phyloP scores from a whole-genome alignment of 2,888 invertebrate species.

The Athalia circularis region DNA sequence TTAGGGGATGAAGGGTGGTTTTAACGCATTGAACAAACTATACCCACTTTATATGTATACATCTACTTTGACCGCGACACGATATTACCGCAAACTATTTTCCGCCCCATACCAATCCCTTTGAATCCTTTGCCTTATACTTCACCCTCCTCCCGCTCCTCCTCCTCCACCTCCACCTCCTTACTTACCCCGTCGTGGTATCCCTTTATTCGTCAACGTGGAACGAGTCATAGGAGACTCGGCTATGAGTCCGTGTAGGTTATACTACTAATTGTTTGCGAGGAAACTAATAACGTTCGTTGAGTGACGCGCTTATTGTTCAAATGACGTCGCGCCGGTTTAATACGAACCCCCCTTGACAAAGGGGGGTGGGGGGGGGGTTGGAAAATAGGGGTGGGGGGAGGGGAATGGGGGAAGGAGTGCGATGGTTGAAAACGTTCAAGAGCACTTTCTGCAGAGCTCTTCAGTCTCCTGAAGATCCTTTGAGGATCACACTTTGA shows the following conservation, averaged over 20 bases:
- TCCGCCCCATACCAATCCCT: neutral
- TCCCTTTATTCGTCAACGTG: too few relatives aligned
- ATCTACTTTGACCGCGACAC: neutral
- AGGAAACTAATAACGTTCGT: conserved; percentile 44
- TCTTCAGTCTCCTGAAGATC: neutral
- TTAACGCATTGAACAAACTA: too few relatives aligned
- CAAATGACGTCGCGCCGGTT: conserved; percentile 2
- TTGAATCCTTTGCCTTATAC: neutral
- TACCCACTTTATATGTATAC: neutral
- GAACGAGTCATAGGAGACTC: too few relatives aligned
- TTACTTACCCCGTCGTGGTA: too few relatives aligned
- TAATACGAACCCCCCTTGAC: conserved; percentile 13
- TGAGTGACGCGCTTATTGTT: conserved; percentile 8
- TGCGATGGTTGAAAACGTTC: too few relatives aligned
- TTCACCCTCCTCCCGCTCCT: conserved; percentile 33
- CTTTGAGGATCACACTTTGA: conserved; percentile 33
- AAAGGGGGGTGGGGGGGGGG: conserved; percentile 39
- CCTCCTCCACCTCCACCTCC: too few relatives aligned
- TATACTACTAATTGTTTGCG: conserved; percentile 56
- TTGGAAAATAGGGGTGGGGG: conserved; percentile 30
- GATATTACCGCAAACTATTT: neutral
- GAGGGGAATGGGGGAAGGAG: neutral
- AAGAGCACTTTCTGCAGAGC: too few relatives aligned
- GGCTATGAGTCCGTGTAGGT: conserved; percentile 50
- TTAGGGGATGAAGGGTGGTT: too few relatives aligned